phyloP scores from a whole-genome alignment of 2,797 vertebrate genomes.

The Aldrovandia affinis region DNA sequence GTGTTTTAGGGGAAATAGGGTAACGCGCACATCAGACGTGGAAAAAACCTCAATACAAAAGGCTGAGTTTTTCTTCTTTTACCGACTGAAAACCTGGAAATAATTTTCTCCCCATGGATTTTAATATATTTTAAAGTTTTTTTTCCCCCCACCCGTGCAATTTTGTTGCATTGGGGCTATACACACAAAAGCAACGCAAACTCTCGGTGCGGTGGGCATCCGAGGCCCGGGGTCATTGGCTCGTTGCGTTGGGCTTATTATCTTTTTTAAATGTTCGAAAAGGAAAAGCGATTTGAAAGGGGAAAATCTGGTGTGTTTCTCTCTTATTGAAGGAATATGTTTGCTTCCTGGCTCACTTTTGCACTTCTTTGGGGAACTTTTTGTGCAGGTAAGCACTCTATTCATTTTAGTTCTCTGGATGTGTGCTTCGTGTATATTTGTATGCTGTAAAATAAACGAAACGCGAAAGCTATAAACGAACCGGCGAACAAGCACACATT shows the following conservation, averaged over 20 bases:
- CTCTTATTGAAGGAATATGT: slow-evolving; percentile 85
- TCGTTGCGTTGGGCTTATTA: slow-evolving; percentile 59
- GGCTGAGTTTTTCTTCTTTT: neutral
- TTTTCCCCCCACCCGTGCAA: slow-evolving; percentile 25
- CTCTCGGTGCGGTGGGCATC: slow-evolving; percentile 60
- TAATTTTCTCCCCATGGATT: slow-evolving; percentile 48
- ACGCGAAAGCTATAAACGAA: neutral
- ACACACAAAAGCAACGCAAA: slow-evolving; percentile 52
- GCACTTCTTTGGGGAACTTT: slow-evolving; percentile 95
- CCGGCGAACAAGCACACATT: neutral
- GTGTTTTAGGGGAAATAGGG: slow-evolving; percentile 37
- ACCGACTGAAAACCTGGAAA: slow-evolving; percentile 28
- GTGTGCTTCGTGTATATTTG: neutral
- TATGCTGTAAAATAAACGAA: slow-evolving; percentile 10
- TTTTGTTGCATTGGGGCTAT: slow-evolving; percentile 55
- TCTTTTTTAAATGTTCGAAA: slow-evolving; percentile 72
- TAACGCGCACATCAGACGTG: slow-evolving; percentile 18
- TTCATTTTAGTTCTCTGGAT: neutral
- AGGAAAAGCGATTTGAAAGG: slow-evolving; percentile 54
- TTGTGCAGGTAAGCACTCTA: slow-evolving; percentile 83
- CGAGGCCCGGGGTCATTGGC: slow-evolving; percentile 66
- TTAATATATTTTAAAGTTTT: slow-evolving; percentile 52
- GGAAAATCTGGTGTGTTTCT: slow-evolving; percentile 56
- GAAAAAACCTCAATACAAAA: slow-evolving; percentile 11
- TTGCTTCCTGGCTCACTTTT: slow-evolving; percentile 91